Percentiles rank a stretch among this genome's conserved stretches.
phyloP scores from a whole-genome alignment of 2,113 vertebrate genomes.

The Chaenogobius annularis region DNA sequence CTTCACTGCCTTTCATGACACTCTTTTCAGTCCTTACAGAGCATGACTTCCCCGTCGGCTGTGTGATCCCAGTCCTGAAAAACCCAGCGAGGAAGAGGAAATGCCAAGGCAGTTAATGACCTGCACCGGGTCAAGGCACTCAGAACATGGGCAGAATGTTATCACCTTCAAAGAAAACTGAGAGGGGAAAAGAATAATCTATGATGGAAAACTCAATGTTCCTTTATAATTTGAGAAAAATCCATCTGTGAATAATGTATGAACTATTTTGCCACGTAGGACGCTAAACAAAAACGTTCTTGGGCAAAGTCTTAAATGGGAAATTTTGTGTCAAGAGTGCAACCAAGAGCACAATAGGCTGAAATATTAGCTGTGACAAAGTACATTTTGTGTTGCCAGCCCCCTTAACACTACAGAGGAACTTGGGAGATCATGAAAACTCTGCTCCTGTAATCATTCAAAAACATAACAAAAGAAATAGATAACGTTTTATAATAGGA shows the following conservation, averaged over 20 bases:
- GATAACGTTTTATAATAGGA: too few species aligned
- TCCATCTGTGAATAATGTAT: too few species aligned
- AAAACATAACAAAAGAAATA: neutral
- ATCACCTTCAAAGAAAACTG: conserved; percentile 33
- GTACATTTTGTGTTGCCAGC: too few species aligned
- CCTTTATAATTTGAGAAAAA: neutral
- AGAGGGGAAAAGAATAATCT: neutral
- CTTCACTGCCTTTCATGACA: conserved; percentile 34
- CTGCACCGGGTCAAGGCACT: conserved; percentile 37
- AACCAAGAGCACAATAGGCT: too few species aligned
- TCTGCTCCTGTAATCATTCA: neutral
- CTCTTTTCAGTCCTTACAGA: conserved; percentile 29
- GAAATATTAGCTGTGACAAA: too few species aligned
- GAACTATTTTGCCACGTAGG: too few species aligned
- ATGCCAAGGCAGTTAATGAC: conserved; percentile 63
- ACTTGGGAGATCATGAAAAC: too few species aligned
- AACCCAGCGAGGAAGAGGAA: conserved; percentile 41
- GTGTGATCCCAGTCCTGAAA: conserved; percentile 56
- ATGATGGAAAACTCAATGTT: neutral
- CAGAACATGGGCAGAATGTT: conserved; percentile 40
- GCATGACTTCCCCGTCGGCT: conserved; percentile 30
- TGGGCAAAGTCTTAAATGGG: too few species aligned
- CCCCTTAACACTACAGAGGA: too few species aligned
- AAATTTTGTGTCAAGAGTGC: too few species aligned
- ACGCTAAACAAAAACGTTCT: too few species aligned